Evolutionary conservation across 2,113 vertebrate genomes (phyloP).

Genomic region (Taxidea taxus): DNA sequence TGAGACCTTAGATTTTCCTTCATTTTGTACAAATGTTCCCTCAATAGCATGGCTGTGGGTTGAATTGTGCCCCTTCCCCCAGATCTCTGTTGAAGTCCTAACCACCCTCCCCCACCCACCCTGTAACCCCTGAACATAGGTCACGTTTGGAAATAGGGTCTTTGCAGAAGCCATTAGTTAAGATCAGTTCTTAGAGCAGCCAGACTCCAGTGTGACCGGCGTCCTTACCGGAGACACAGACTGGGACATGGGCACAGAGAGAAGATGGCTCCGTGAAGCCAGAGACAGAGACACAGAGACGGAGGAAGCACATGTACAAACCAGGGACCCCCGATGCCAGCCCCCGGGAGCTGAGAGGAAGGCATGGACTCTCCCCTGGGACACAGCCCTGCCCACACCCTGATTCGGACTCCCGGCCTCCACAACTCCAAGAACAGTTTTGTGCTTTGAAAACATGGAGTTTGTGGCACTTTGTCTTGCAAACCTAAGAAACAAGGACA

Average conservation of each 20-base stretch:
- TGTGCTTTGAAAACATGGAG: background rate
- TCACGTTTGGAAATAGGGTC: background rate
- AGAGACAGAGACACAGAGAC: background rate
- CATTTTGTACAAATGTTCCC: accelerated
- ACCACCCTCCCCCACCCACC: accelerated
- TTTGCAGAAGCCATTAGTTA: background rate
- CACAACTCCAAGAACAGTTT: background rate
- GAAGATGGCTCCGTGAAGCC: background rate
- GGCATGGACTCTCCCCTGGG: accelerated
- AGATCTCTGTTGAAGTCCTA: too few relatives aligned
- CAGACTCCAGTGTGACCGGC: accelerated
- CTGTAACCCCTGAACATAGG: background rate
- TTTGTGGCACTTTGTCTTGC: background rate
- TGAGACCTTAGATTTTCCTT: background rate
- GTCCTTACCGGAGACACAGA: background rate
- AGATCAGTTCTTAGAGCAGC: too few relatives aligned
- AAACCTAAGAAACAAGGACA: too few relatives aligned
- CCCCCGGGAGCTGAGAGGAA: background rate
- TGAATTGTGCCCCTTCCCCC: background rate
- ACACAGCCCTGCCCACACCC: accelerated
- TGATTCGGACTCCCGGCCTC: too few relatives aligned
- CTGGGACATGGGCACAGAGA: background rate
- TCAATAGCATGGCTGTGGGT: accelerated
- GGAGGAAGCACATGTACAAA: accelerated
- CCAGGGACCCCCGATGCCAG: accelerated